These are phyloP conservation scores for Odontothrips loti DNA, from an alignment of 2,888 invertebrate genomes.

Conservation along the genomic window DNA sequence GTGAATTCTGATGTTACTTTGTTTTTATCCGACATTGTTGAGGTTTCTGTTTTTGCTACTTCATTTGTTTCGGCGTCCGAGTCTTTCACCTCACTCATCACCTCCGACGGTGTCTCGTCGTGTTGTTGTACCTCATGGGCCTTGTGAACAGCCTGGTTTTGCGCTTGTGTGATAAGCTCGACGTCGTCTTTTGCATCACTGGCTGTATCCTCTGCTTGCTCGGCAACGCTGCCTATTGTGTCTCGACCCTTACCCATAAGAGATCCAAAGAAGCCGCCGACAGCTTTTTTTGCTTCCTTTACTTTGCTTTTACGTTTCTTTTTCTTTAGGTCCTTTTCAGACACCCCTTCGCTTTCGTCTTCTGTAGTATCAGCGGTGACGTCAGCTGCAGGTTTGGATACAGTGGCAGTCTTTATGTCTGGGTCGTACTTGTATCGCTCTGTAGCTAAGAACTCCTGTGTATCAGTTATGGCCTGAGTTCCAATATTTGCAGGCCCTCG, in stretches of 20 bases:
- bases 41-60: constrained; percentile 31
- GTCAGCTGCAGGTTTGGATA: no score
- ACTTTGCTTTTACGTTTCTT: constrained; percentile 32
- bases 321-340: constrained; percentile 33
- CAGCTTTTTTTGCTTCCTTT: neutral
- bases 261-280: neutral
- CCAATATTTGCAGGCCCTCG: no score
- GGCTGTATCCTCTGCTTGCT: neutral
- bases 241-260: constrained; percentile 8
- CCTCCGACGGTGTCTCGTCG: no score
- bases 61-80: neutral
- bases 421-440: no score
- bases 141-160: neutral
- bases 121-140: no score
- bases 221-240: neutral
- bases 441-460: no score
- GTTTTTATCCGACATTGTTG: constrained; percentile 18
- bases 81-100: neutral
- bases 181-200: neutral
- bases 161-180: neutral
- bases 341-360: constrained; percentile 30
- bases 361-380: constrained; percentile 9
- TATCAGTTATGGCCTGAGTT: no score
- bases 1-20: neutral
- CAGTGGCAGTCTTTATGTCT: no score